phyloP scores from a whole-genome alignment of 1,140 invertebrate genomes.

The Diachasma alloeum region DNA sequence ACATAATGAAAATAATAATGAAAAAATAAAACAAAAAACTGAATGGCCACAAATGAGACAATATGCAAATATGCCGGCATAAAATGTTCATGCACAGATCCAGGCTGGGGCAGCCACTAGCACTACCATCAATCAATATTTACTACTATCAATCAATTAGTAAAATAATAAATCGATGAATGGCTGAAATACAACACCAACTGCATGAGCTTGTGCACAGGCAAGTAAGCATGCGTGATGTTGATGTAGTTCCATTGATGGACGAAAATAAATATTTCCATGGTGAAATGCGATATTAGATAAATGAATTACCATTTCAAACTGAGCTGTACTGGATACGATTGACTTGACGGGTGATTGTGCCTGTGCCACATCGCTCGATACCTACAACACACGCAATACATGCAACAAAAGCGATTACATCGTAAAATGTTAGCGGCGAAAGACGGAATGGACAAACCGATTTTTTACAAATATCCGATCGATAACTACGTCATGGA shows the following conservation, averaged over 20 bases:
- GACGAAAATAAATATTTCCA: not conserved
- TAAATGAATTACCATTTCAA: slow-evolving; percentile 64
- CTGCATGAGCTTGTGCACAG: not conserved
- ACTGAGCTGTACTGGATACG: slow-evolving; percentile 57
- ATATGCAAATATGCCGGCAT: slow-evolving; percentile 64
- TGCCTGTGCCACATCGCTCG: slow-evolving; percentile 62
- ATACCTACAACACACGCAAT: slow-evolving; percentile 61
- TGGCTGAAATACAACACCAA: not conserved
- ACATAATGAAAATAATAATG: slow-evolving; percentile 4
- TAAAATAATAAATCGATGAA: not conserved
- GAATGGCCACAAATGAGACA: slow-evolving; percentile 36
- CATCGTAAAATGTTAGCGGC: slow-evolving; percentile 37
- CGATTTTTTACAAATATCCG: not conserved
- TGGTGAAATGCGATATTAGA: slow-evolving; percentile 5
- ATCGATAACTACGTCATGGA: not conserved
- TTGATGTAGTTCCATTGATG: not conserved
- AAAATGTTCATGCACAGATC: slow-evolving; percentile 58
- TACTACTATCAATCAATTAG: not conserved
- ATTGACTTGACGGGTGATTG: slow-evolving; percentile 61
- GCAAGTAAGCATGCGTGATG: slow-evolving; percentile 1
- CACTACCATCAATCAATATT: not conserved
- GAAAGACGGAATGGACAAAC: slow-evolving; percentile 16
- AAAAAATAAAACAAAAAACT: slow-evolving; percentile 37
- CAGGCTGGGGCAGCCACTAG: slow-evolving; percentile 46
- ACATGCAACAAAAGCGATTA: slow-evolving; percentile 32